Base-by-base conservation (phyloP, 1,140 invertebrate species). In the Pachypsylla venusta region DNA sequence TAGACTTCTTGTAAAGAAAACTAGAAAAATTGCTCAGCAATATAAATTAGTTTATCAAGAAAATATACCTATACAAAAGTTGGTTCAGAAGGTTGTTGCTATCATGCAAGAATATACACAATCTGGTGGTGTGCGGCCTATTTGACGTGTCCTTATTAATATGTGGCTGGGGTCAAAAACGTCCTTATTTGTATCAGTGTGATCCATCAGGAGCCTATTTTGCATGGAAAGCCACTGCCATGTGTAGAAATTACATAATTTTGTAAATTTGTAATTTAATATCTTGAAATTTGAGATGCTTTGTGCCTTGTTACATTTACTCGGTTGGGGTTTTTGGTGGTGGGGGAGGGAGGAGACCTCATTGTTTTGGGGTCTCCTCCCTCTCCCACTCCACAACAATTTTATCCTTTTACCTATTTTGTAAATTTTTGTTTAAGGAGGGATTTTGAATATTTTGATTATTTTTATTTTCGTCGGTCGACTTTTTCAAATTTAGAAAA, bases 61-160 rank as follows among this genome's bases (percentile, higher is more conserved):
- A 73, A 81, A 89, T 1, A 99, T 99, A 67, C 94, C 96, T 2
- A 96, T 94, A 1, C 83, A 89, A 1, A 94, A 99, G 70, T 76
- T 99, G 2, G 97, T 99, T 28, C 92, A 98, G 72, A 78, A 89
- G 68, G 86, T 99, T 2, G 96, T 96, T 39, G 87, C 88, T 64
- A 85, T 99, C 3, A 99, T 99, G 96, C 97, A 99, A 75, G 97
- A 99, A 72, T 99, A 98, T 67, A 99, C 97, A 59, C 97, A 99
- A 70, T 97, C 93, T 22, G 96, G 95, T 66, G 96, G 96, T 71
- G 96, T 99, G 3, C 80, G 97, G 66, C 97, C 97, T n/a, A 0
- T 99, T 99, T 74, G 97, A 96, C 1, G 95, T 99, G 0, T 99
- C 95, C 0, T 74, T 99, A 1, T 72, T 99, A 60, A 91, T 99